Conservation (phyloP, 2,113 vertebrate genomes). For the Argyrosomus japonicus region DNA sequence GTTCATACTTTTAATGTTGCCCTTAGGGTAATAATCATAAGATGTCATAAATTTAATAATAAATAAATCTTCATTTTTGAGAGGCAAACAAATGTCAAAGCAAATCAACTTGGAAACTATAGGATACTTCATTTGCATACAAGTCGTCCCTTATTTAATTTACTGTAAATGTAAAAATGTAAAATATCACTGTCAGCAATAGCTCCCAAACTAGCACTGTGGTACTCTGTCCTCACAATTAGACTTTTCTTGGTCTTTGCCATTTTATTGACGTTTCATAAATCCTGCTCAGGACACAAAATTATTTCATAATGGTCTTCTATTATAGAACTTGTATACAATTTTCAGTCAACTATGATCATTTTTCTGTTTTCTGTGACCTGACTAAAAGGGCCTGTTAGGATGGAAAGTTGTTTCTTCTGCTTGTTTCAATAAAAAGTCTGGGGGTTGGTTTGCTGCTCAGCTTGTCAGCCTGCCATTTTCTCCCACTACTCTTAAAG, state of each 20-base stretch:
- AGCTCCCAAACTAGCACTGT: neutral
- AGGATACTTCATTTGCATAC: neutral
- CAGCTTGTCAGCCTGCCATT: neutral
- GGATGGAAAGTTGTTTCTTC: too few relatives aligned
- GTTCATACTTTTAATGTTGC: neutral
- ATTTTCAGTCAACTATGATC: too few relatives aligned
- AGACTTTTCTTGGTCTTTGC: neutral
- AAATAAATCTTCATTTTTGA: constrained; percentile 41
- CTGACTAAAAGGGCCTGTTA: too few relatives aligned
- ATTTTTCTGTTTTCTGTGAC: too few relatives aligned
- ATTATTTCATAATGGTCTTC: too few relatives aligned
- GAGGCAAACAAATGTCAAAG: constrained; percentile 14
- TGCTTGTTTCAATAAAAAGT: too few relatives aligned
- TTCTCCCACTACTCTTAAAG: neutral
- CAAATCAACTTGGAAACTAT: neutral
- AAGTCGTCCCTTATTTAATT: neutral
- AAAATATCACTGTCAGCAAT: neutral
- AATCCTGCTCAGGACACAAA: too few relatives aligned
- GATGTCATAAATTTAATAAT: neutral
- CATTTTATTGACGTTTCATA: neutral
- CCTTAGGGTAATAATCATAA: neutral
- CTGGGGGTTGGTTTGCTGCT: too few relatives aligned
- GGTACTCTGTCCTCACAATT: neutral
- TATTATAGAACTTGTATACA: too few relatives aligned
- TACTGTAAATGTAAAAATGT: neutral